Evolutionary conservation across 2,797 vertebrate species (phyloP).

Genomic region (Dromococcyx pavoninus): DNA sequence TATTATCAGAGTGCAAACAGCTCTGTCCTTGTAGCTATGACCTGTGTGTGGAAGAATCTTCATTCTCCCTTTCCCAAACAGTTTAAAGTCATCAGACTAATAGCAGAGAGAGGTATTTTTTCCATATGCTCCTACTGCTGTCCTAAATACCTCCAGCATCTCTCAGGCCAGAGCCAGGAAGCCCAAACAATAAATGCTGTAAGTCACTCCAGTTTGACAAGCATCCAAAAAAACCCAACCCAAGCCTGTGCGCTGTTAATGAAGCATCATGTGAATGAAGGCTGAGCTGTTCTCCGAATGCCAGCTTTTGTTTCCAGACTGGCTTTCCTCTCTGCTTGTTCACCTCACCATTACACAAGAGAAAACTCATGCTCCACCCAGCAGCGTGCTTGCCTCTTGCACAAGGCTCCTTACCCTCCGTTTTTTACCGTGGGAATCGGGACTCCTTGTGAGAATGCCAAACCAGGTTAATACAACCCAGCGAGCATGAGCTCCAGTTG

Average conservation of each 20-base stretch:
- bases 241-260: not conserved
- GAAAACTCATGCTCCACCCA: not conserved
- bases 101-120: not conserved
- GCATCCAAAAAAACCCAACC: not conserved
- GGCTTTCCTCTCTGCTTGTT: conserved; percentile 24
- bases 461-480: not conserved
- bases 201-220: not conserved
- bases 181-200: not conserved
- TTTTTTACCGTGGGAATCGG: conserved; percentile 56
- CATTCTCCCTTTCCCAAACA: not conserved
- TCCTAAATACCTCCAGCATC: conserved; percentile 14
- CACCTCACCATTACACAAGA: not conserved
- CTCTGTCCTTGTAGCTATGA: not conserved
- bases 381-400: not conserved
- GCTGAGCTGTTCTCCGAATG: conserved; percentile 1
- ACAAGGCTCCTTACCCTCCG: conserved; percentile 12
- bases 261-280: conserved; percentile 43
- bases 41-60: not conserved
- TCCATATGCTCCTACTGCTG: not conserved
- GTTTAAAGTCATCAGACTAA: not conserved
- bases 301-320: conserved; percentile 22
- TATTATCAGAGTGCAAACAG: not conserved
- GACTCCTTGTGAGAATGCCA: conserved; percentile 1
- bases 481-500: not conserved
- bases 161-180: not conserved